Conservation (phyloP, 2,797 vertebrate species). For the Sarcophilus harrisii region DNA sequence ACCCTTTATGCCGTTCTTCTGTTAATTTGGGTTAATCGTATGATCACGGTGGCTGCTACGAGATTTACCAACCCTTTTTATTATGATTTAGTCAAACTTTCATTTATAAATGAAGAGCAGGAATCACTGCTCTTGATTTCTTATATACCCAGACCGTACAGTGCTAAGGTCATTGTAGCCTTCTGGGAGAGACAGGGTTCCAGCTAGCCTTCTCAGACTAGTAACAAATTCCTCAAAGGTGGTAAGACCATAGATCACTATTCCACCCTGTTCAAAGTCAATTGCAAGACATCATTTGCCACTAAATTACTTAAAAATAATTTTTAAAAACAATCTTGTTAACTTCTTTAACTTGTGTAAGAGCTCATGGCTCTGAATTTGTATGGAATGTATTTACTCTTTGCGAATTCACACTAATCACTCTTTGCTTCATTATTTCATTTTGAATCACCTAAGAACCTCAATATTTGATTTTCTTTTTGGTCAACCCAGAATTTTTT, state of each 20-base stretch:
- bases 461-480: not conserved
- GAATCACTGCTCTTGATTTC: not conserved
- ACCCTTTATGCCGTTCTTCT: too few relatives aligned
- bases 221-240: not conserved
- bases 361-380: not conserved
- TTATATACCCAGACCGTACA: not conserved
- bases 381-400: not conserved
- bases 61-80: too few relatives aligned
- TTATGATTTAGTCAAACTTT: too few relatives aligned
- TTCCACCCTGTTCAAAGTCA: not conserved
- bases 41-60: too few relatives aligned
- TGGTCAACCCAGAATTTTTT: not conserved
- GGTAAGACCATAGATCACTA: not conserved
- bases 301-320: not conserved
- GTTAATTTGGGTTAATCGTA: too few relatives aligned
- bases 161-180: not conserved
- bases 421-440: not conserved
- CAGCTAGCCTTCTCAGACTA: not conserved
- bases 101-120: accelerated
- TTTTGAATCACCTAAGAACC: not conserved
- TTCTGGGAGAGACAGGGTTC: not conserved
- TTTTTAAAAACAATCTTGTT: not conserved
- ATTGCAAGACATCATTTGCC: not conserved
- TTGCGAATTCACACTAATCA: not conserved
- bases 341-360: not conserved